phyloP scores from a whole-genome alignment of 2,113 vertebrate genomes.

The Tragelaphus strepsiceros region DNA sequence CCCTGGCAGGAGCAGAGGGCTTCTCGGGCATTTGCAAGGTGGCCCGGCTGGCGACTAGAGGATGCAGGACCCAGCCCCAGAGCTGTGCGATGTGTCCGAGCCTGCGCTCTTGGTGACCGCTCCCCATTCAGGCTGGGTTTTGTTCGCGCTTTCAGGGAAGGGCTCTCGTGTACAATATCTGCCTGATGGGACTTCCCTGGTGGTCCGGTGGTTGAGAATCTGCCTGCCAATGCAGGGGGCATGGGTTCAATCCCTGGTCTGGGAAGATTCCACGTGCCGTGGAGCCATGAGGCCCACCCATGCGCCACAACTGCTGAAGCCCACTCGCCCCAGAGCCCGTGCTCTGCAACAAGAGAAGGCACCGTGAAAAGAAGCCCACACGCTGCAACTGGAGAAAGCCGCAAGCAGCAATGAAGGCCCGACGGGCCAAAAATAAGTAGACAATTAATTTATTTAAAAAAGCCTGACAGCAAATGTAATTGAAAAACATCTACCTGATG shows the following conservation, averaged over 20 bases:
- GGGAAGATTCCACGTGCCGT: fast-evolving
- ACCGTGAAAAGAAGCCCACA: fast-evolving
- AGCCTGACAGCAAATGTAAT: background rate
- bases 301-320: background rate
- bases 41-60: background rate
- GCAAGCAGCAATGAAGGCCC: fast-evolving
- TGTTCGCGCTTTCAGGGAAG: background rate
- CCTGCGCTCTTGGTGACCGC: background rate
- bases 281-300: background rate
- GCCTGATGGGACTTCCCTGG: background rate
- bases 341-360: background rate
- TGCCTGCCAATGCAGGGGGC: background rate
- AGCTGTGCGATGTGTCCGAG: background rate
- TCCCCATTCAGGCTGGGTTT: too few relatives aligned
- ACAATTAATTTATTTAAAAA: background rate
- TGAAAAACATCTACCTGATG: background rate
- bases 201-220: background rate
- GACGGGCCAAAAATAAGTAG: background rate
- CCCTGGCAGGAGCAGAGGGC: background rate
- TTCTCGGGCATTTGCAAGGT: background rate
- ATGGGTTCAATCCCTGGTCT: background rate
- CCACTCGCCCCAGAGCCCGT: background rate
- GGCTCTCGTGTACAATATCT: background rate
- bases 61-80: background rate
- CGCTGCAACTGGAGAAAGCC: background rate